These are phyloP conservation scores for Australoheros facetus DNA, from an alignment of 2,797 vertebrate genomes.

Conservation along the genomic window DNA sequence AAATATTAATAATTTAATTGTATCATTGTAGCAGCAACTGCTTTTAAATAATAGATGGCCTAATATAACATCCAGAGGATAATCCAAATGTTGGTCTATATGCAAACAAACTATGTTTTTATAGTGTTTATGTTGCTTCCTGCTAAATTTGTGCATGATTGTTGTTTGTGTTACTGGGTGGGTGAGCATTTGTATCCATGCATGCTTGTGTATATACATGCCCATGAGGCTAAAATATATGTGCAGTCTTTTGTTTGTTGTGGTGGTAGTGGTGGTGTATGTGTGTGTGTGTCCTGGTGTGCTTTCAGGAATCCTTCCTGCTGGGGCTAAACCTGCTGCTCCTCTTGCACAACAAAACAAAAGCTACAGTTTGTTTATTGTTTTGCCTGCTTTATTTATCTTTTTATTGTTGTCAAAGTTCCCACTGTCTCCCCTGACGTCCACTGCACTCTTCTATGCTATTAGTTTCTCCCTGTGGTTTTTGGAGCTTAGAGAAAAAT, in stretches of 20 bases:
- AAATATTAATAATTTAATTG: neutral
- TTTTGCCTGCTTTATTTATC: slow-evolving; percentile 57
- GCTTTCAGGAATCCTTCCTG: slow-evolving; percentile 46
- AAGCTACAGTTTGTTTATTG: slow-evolving; percentile 54
- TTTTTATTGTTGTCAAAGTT: slow-evolving; percentile 58
- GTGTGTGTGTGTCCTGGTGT: slow-evolving; percentile 8
- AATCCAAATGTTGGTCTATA: neutral
- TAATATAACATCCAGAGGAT: neutral
- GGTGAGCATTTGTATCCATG: neutral
- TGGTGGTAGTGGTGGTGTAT: neutral
- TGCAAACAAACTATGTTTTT: neutral
- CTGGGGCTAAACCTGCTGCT: slow-evolving; percentile 42
- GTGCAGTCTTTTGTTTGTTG: slow-evolving; percentile 1
- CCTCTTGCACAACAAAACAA: slow-evolving; percentile 44
- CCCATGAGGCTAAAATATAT: neutral
- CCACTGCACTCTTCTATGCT: slow-evolving; percentile 22
- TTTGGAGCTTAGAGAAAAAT: slow-evolving; percentile 41
- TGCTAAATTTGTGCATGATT: neutral
- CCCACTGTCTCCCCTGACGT: slow-evolving; percentile 21
- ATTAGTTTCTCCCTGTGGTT: slow-evolving; percentile 51
- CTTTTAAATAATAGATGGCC: neutral
- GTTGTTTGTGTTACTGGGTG: neutral
- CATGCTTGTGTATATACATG: neutral
- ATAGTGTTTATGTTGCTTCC: neutral
- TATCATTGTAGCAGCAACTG: neutral